Percentiles rank a stretch among this genome's conserved stretches.
Evolutionary conservation across 2,797 vertebrate species (phyloP).

Genomic region (Anguilla pacifica): DNA sequence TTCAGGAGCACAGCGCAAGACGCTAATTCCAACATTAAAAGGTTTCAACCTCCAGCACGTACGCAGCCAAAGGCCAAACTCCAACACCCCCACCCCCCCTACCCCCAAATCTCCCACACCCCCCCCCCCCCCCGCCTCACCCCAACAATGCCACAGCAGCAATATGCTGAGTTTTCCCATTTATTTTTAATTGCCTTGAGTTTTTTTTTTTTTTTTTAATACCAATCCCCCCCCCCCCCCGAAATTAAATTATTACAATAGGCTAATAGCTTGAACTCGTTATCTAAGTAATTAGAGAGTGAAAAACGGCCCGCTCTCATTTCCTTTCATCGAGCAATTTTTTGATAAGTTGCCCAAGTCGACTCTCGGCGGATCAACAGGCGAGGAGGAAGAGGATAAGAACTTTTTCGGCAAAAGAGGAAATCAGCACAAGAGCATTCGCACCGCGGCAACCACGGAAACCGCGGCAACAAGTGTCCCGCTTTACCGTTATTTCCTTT

Average conservation of each 20-base stretch:
- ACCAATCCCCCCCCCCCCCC: constrained; percentile 43
- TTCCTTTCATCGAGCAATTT: constrained; percentile 70
- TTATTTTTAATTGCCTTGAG: constrained; percentile 44
- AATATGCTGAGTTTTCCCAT: constrained; percentile 46
- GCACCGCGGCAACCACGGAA: constrained; percentile 35
- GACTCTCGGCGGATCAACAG: constrained; percentile 56
- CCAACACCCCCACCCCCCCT: neutral
- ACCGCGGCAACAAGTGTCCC: constrained; percentile 53
- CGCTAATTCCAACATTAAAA: constrained; percentile 10
- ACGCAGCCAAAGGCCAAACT: neutral
- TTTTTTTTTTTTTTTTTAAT: constrained; percentile 51
- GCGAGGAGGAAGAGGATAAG: constrained; percentile 45
- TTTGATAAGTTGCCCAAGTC: constrained; percentile 71
- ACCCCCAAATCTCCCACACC: neutral
- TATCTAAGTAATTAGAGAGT: constrained; percentile 73
- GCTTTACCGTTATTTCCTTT: no score
- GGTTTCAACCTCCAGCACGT: constrained; percentile 4
- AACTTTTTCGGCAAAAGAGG: constrained; percentile 30
- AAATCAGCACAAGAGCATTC: constrained; percentile 51
- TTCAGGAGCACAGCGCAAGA: neutral
- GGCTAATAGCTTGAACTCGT: constrained; percentile 70
- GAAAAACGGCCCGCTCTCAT: constrained; percentile 70
- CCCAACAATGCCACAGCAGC: constrained; percentile 32
- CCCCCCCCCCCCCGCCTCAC: neutral
- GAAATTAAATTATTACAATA: constrained; percentile 61